Percentiles rank a stretch among this genome's conserved stretches.
phyloP scores from a whole-genome alignment of 2,113 vertebrate genomes.

The Delphinus delphis region DNA sequence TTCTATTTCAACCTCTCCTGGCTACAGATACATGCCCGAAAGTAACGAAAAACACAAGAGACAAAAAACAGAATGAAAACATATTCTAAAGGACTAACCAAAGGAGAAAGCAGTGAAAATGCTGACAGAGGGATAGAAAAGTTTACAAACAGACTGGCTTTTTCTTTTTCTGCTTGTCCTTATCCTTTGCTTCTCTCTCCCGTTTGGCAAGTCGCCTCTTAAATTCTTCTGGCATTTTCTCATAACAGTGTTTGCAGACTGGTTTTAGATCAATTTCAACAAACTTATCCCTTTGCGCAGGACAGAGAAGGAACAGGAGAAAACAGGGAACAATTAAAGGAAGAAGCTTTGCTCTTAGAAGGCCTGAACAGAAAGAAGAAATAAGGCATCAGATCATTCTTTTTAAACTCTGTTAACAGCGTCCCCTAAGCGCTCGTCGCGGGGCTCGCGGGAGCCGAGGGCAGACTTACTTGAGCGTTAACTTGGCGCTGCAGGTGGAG shows the following conservation, averaged over 20 bases:
- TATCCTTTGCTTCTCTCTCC: conserved; percentile 93
- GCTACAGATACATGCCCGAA: conserved; percentile 63
- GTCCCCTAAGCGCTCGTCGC: not conserved
- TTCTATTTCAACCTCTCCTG: conserved; percentile 14
- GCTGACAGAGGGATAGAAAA: conserved; percentile 80
- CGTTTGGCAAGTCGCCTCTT: conserved; percentile 94
- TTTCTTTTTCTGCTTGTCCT: conserved; percentile 95
- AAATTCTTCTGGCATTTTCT: conserved; percentile 97
- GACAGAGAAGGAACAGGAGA: conserved; percentile 79
- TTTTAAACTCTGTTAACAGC: not conserved
- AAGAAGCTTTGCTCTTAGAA: conserved; percentile 68
- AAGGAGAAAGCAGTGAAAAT: conserved; percentile 83
- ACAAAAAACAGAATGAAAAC: conserved; percentile 52
- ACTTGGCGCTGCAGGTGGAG: conserved; percentile 97
- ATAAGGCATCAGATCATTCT: conserved; percentile 17
- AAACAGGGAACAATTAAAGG: conserved; percentile 78
- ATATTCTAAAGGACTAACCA: conserved; percentile 88
- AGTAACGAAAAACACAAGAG: conserved; percentile 32
- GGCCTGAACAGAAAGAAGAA: conserved; percentile 62
- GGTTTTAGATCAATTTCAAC: conserved; percentile 99
- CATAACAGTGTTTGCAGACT: conserved; percentile 98
- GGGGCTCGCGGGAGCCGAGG: not conserved
- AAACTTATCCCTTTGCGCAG: conserved; percentile 95
- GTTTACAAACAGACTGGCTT: conserved; percentile 95
- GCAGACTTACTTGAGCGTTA: conserved; percentile 97